Base-by-base conservation (phyloP, 2,888 invertebrate genomes). In the Cybosia mesomella region DNA sequence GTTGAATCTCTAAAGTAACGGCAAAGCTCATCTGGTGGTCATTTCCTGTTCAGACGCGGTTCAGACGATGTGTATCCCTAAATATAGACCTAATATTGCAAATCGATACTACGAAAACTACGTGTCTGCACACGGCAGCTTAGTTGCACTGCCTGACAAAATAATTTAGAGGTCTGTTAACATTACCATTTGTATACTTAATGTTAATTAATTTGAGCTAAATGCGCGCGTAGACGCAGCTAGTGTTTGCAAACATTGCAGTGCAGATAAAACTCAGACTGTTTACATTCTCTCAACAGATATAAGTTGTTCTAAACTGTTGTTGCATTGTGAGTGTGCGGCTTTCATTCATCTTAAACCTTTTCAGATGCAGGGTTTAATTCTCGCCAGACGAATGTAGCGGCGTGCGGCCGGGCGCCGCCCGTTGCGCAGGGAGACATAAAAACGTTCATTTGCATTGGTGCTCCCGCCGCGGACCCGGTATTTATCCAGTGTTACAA, bases 381-480 rank as follows among this genome's bases (percentile, higher is more conserved):
- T 92, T 91, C 91, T 86, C 88, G 86, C 83, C 87, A 88, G 90
- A 88, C 89, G 87, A 89, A 87, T 89, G 89, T 89, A 86, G 71
- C 71, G 82, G 80, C 76, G 83, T 80, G 75, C 75, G 75, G 82
- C 77, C 76, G 69, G 77, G 80, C 75, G 77, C 77, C 69, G 79
- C 79, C 67, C 71, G 79, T 79, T 77, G 84, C 82, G 75, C 74
- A 75, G 83, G 81, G 85, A 87, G 86, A 89, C 86, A 91, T 89
- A 90, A 91, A 92, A 92, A 91, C 89, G 83, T 89, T 91, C 90
- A 93, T 94, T 93, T 93, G 89, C 93, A 91, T 92, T 90, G 90
- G 87, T 84, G 85, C 89, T 86, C 87, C 83, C 81, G 84, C 83
- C 83, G 82, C 83, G 84, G 85, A 85, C 87, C 81, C 84, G 80